Evolutionary conservation across 2,113 vertebrate genomes (phyloP).

Genomic region (Pollachius pollachius): DNA sequence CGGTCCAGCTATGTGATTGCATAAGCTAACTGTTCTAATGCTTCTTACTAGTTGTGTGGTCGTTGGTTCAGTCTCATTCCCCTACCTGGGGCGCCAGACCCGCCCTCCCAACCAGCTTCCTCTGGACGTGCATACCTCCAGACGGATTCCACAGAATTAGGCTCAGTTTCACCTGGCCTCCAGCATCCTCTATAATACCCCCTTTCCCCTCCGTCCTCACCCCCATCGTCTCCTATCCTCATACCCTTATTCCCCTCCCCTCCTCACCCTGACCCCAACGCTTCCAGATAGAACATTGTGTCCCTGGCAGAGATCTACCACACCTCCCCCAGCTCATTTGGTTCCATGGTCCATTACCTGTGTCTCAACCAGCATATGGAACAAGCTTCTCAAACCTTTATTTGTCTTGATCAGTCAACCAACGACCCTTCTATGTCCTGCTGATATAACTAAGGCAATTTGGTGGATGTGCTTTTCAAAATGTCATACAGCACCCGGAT

Average conservation of each 20-base stretch:
- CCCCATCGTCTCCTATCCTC: neutral
- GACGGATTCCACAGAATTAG: constrained; percentile 76
- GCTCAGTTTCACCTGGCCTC: constrained; percentile 73
- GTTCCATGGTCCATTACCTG: too few relatives aligned
- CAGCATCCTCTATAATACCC: constrained; percentile 64
- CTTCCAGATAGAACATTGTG: constrained; percentile 22
- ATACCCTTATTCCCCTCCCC: too few relatives aligned
- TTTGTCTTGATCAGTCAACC: too few relatives aligned
- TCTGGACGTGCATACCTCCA: constrained; percentile 67
- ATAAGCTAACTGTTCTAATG: too few relatives aligned
- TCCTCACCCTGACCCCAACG: neutral
- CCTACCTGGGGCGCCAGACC: constrained; percentile 60
- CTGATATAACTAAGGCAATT: too few relatives aligned
- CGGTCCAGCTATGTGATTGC: too few relatives aligned
- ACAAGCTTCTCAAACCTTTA: too few relatives aligned
- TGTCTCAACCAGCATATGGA: too few relatives aligned
- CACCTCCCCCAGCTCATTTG: neutral
- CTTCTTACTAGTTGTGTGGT: too few relatives aligned
- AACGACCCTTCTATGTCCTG: too few relatives aligned
- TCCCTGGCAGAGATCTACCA: neutral
- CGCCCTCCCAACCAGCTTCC: constrained; percentile 73
- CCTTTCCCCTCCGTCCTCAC: constrained; percentile 21
- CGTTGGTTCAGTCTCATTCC: constrained; percentile 60
- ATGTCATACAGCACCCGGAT: too few relatives aligned
- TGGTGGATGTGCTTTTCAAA: too few relatives aligned